A percentile compares a stretch with the other conserved stretches of the same genome.
phyloP scores from a whole-genome alignment of 2,888 invertebrate genomes.

The Drosophila subsilvestris region DNA sequence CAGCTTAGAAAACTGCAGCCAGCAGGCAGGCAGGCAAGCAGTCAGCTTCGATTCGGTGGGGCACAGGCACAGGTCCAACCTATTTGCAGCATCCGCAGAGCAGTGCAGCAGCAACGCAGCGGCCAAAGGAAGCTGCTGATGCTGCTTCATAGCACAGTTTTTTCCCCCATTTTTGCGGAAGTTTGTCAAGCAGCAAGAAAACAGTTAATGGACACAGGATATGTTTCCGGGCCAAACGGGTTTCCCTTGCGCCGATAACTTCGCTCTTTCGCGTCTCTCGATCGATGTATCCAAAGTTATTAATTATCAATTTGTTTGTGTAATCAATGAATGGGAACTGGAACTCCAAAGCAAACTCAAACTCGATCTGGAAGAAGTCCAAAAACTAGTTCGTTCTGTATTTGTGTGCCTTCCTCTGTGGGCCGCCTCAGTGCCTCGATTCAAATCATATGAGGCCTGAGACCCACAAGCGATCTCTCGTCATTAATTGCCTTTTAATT shows the following conservation, averaged over 20 bases:
- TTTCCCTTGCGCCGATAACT: conserved; percentile 28
- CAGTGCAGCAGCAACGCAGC: conserved; percentile 18
- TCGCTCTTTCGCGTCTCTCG: conserved; percentile 24
- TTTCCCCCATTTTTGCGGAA: conserved; percentile 69
- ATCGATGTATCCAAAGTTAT: conserved; percentile 58
- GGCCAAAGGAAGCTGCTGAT: conserved; percentile 55
- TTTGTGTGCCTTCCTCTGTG: conserved; percentile 6
- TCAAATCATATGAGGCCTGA: conserved; percentile 20
- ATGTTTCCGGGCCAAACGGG: conserved; percentile 71
- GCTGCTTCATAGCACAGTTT: conserved; percentile 42
- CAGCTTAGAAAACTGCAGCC: conserved; percentile 70
- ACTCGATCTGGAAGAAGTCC: conserved; percentile 1
- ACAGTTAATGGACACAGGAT: conserved; percentile 82
- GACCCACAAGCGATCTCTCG: conserved; percentile 1
- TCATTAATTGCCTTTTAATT: conserved; percentile 72
- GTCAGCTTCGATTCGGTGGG: conserved; percentile 19
- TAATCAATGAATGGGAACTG: conserved; percentile 55
- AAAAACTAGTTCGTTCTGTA: conserved; percentile 36
- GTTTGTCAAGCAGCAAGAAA: conserved; percentile 81
- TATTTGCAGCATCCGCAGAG: conserved; percentile 75
- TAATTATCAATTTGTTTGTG: conserved; percentile 71
- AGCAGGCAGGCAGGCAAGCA: conserved; percentile 34
- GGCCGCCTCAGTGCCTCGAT: conserved; percentile 3
- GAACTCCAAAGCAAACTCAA: conserved; percentile 3
- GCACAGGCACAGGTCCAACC: conserved; percentile 63